Evolutionary conservation across 2,888 invertebrate species (phyloP).

Genomic region (Conops quadrifasciatus): DNA sequence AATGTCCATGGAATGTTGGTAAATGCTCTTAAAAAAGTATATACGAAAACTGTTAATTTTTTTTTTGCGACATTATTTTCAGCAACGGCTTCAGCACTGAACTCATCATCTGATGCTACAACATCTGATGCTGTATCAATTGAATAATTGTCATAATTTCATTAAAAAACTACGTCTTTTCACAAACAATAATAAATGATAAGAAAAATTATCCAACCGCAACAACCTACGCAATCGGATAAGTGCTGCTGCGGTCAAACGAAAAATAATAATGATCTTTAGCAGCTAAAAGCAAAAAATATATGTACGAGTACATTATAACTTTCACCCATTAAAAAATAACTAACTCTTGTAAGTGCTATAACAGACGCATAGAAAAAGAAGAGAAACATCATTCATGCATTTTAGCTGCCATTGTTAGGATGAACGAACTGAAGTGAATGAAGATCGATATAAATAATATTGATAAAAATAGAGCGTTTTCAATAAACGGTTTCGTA

Average conservation of each 20-base stretch:
- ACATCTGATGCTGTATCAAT: not conserved
- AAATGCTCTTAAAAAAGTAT: too few relatives aligned
- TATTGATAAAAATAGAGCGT: too few relatives aligned
- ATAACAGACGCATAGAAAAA: not conserved
- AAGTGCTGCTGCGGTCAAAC: not conserved
- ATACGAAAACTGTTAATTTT: too few relatives aligned
- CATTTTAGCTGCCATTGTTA: not conserved
- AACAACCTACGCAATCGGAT: not conserved
- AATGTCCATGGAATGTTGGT: too few relatives aligned
- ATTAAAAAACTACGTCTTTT: not conserved
- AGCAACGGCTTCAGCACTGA: too few relatives aligned
- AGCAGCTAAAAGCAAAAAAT: not conserved
- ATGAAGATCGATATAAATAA: too few relatives aligned
- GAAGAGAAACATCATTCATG: constrained; percentile 1
- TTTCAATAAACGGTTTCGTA: not conserved
- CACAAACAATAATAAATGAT: not conserved
- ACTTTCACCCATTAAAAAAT: constrained; percentile 5
- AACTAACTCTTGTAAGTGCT: not conserved
- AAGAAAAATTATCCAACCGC: constrained; percentile 5
- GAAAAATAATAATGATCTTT: not conserved
- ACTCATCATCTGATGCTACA: not conserved
- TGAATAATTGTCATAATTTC: not conserved
- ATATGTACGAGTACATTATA: not conserved
- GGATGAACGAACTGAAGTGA: too few relatives aligned
- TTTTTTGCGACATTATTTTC: too few relatives aligned